These are phyloP conservation scores for Chaunax sp. DNA, from an alignment of 2,797 vertebrate genomes.

Conservation along the genomic window DNA sequence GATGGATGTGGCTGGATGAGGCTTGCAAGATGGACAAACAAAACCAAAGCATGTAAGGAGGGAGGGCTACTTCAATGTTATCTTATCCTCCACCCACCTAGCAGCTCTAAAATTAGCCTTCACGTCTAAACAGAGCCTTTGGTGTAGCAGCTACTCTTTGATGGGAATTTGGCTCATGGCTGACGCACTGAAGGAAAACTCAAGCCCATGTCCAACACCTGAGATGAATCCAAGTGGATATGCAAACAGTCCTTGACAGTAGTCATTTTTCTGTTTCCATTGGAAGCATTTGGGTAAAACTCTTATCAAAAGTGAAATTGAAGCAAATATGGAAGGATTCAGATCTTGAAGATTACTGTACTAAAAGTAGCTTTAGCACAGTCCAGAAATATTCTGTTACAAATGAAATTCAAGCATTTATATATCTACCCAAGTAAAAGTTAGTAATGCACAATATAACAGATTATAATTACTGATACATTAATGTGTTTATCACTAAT, in stretches of 20 bases:
- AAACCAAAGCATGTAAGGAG: conserved; percentile 48
- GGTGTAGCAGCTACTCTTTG: conserved; percentile 69
- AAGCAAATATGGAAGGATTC: not conserved
- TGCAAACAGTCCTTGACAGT: conserved; percentile 38
- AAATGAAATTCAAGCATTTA: too few relatives aligned
- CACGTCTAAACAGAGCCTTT: conserved; percentile 75
- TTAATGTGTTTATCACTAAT: too few relatives aligned
- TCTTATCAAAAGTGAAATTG: conserved; percentile 2
- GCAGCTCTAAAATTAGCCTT: conserved; percentile 77
- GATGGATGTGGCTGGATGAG: conserved; percentile 19
- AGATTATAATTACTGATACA: too few relatives aligned
- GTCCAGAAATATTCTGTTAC: too few relatives aligned
- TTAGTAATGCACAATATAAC: too few relatives aligned
- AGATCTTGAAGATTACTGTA: too few relatives aligned
- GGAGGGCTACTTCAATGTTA: conserved; percentile 66
- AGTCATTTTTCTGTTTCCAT: conserved; percentile 18
- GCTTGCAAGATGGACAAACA: conserved; percentile 54
- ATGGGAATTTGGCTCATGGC: conserved; percentile 73
- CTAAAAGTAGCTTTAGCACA: too few relatives aligned
- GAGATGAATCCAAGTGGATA: conserved; percentile 62
- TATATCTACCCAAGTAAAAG: too few relatives aligned
- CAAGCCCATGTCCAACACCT: conserved; percentile 53
- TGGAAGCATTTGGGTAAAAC: conserved; percentile 3
- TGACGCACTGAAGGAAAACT: conserved; percentile 56
- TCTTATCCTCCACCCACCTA: conserved; percentile 76